Base-by-base conservation (phyloP, 2,888 invertebrate species). In the Latheticus oryzae region DNA sequence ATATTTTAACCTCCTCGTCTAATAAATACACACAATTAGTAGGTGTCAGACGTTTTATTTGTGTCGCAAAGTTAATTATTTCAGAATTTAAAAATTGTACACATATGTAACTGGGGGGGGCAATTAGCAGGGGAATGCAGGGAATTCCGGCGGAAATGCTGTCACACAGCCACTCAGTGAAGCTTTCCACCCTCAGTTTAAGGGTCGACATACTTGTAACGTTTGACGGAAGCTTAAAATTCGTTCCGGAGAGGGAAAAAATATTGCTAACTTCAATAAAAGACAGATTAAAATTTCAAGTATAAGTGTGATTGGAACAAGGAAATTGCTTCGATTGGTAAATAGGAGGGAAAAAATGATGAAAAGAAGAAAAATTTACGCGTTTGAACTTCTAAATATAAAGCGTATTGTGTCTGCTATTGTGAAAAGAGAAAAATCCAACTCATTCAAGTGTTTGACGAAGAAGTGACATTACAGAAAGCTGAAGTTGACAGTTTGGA, bases 71-170 rank as follows among this genome's bases (percentile, higher is more conserved):
- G n/a, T 15, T 35, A 35, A 35, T 35, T 19, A 17, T 30, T n/a
- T n/a, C n/a, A n/a, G n/a, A n/a, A n/a, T n/a, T n/a, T n/a, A n/a
- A n/a, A n/a, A n/a, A n/a, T n/a, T n/a, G n/a, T n/a, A n/a, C n/a
- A n/a, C n/a, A n/a, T n/a, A n/a, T n/a, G n/a, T n/a, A n/a, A n/a
- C n/a, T n/a, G 65, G 72, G 86, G 83, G 78, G 66, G 67, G 68
- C 80, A 73, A 78, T 78, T 73, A 78, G 75, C 70, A 77, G 77
- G 66, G 69, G 70, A 70, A 73, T 68, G 78, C 77, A 9, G 78
- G 84, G 69, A 79, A 72, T 73, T 73, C 69, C 70, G 67, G 63
- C 70, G 72, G 73, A 72, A 72, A 71, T 67, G 62, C 63, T 58
- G 62, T 56, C 57, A 32, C 48, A 35, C 48, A 48, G 48, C 48